These are phyloP conservation scores for Ammodytes dubius DNA, from an alignment of 2,113 vertebrate species.

Conservation along the genomic window DNA sequence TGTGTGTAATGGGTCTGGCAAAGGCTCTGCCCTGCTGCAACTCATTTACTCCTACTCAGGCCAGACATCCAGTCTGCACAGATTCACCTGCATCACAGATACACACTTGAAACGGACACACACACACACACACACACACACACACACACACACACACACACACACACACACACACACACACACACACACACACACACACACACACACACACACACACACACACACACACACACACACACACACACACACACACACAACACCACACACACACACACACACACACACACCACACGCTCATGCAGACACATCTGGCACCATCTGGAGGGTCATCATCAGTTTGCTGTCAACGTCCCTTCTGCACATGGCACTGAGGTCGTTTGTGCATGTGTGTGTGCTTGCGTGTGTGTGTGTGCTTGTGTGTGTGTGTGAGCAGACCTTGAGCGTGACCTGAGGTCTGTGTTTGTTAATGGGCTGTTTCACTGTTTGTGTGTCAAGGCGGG, in stretches of 20 bases:
- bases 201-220: constrained; percentile 5
- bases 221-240: constrained; percentile 8
- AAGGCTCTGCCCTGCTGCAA: constrained; percentile 49
- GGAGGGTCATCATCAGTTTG: constrained; percentile 67
- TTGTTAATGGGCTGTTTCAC: constrained; percentile 42
- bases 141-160: constrained; percentile 41
- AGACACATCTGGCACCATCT: constrained; percentile 72
- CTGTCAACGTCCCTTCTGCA: constrained; percentile 51
- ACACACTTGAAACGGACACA: constrained; percentile 5
- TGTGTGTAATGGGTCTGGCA: constrained; percentile 29
- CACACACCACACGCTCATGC: background rate
- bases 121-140: constrained; percentile 12
- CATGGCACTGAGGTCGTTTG: constrained; percentile 26
- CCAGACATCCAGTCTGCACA: constrained; percentile 51
- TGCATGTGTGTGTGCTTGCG: constrained; percentile 26
- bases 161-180: constrained; percentile 26
- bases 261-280: background rate
- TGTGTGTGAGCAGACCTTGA: constrained; percentile 45
- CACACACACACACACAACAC: constrained; percentile 3
- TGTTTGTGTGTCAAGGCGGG: constrained; percentile 42
- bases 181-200: background rate
- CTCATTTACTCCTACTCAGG: constrained; percentile 61
- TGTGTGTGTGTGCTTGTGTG: constrained; percentile 40
- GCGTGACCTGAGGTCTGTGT: constrained; percentile 56
- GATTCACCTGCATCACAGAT: constrained; percentile 39